Base-by-base conservation (phyloP, 2,888 invertebrate genomes). In the Apodemia duryi region DNA sequence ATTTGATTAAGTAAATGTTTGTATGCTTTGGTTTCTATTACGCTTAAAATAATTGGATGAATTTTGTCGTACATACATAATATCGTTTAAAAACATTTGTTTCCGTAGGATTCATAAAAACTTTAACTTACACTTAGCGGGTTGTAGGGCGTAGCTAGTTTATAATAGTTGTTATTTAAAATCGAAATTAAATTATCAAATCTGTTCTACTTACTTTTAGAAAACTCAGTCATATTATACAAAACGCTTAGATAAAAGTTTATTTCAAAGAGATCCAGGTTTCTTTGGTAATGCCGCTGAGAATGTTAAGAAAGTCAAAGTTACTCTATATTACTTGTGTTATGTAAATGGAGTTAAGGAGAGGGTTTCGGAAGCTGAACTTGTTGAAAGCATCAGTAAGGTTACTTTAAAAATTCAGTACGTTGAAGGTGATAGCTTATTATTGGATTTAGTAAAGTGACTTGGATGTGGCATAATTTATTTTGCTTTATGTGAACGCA, bases 341-440 rank as follows among this genome's bases (percentile, higher is more conserved):
- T 85, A 85, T 86, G 86, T 80, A 85, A 87, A 86, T 86, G 75
- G 73, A 70, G 75, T 66, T 65, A 75, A 79, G 75, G 77, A 77
- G 73, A 72, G 70, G 70, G 65, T 71, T 68, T 66, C 64, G 43
- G n/a, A 66, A 65, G 71, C 68, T 70, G 74, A 80, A 85, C 79
- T 84, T 78, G 80, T 76, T 83, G 82, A 84, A 79, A 87, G 83
- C 81, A 78, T 80, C 77, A 70, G 72, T 75, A 75, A 79, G 78
- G 77, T 77, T 76, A 73, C 75, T 76, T 86, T 84, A 85, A 86
- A 87, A 84, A 88, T 86, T 88, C 83, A 83, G 74, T 80, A 77
- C 77, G 78, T 73, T 75, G 80, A 81, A 77, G 82, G 78, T 82
- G 83, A 84, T 82, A 81, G 70, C 65, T 69, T 69, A 68, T 69